A percentile compares a stretch with the other conserved stretches of the same genome.
Conservation (phyloP, 2,113 vertebrate genomes). For the Onychostoma macrolepis region DNA sequence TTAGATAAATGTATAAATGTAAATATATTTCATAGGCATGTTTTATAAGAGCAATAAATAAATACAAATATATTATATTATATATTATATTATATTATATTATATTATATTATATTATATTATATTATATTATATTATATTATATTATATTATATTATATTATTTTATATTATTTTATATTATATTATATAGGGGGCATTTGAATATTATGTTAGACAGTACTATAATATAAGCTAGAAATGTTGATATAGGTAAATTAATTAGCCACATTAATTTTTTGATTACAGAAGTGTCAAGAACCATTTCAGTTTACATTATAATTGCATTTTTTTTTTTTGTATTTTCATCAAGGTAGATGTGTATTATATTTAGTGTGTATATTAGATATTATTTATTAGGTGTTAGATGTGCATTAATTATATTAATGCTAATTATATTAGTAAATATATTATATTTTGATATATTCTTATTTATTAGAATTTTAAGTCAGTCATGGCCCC, state of each 20-base stretch:
- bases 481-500: too few relatives aligned
- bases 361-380: too few relatives aligned
- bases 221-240: background rate
- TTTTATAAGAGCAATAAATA: background rate
- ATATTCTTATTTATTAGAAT: too few relatives aligned
- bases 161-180: background rate
- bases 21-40: background rate
- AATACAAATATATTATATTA: too few relatives aligned
- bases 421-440: too few relatives aligned
- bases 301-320: background rate
- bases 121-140: too few relatives aligned
- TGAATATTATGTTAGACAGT: background rate
- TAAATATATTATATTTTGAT: too few relatives aligned
- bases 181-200: background rate
- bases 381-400: too few relatives aligned
- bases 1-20: background rate
- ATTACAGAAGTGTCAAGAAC: background rate
- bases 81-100: too few relatives aligned
- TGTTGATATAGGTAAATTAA: background rate
- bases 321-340: background rate
- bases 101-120: too few relatives aligned
- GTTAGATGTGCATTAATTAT: too few relatives aligned
- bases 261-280: background rate
- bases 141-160: too few relatives aligned
- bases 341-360: background rate